Base-by-base conservation (phyloP, 1,140 invertebrate species). In the Drosophila quadrilineata region DNA sequence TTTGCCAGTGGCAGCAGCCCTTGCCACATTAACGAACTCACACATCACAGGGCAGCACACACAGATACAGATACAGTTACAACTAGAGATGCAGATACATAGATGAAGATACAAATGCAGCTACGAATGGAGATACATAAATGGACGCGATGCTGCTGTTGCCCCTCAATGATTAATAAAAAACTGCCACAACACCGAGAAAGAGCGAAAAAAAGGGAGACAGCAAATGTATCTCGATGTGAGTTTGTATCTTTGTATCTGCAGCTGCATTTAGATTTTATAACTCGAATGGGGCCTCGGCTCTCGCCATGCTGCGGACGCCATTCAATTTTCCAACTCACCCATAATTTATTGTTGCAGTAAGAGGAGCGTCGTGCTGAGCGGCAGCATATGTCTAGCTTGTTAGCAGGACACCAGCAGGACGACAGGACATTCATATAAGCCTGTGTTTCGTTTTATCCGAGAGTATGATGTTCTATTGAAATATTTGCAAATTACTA, bases 401-500 rank as follows among this genome's bases (percentile, higher is more conserved):
- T 64, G 58, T 72, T 69, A 58, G 38, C 60, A 50, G 46, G 35
- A 26, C 50, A 14, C 8, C 6, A 29, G 41, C 9, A 10, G 38
- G 9, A 28, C 4, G 1, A 5, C 1, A 16, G 22, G 22, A 43
- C 12, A 26, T 28, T 28, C 6, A 14, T 21, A n/a, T 19, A 5
- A 24, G 31, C 46, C 43, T 40, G 60, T 74, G 63, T 31, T 57
- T 73, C 74, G 74, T 54, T 59, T 77, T 70, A 38, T 54, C n/a
- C n/a, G n/a, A n/a, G n/a, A 59, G 26, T 12, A 40, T 41, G 48
- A 74, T 77, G 71, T 77, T 75, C 80, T 66, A 86, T 85, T 85
- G 79, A 85, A 86, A 85, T 85, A 85, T 85, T 85, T 75, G 75
- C 80, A 85, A 85, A 85, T 85, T 85, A 86, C 79, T 72, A 31